Percentiles rank a stretch among this genome's conserved stretches.
These are phyloP conservation scores for Athetis lepigone DNA, from an alignment of 2,888 invertebrate genomes.

Conservation along the genomic window DNA sequence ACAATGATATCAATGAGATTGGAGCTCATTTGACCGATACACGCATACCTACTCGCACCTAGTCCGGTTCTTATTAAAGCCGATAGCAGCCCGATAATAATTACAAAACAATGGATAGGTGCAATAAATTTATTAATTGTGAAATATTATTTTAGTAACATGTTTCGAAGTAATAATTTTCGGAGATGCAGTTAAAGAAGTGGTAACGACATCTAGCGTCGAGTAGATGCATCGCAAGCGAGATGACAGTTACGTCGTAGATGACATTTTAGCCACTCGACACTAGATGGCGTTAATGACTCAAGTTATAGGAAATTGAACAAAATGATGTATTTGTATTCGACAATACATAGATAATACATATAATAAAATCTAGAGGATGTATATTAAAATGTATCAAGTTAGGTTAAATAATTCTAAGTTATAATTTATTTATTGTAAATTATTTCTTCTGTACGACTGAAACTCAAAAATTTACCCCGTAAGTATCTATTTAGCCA, in stretches of 20 bases:
- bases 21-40: conserved; percentile 51
- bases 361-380: too few relatives aligned
- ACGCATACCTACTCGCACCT: conserved; percentile 23
- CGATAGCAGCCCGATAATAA: conserved; percentile 50
- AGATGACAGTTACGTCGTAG: not conserved
- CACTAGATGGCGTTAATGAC: conserved; percentile 71
- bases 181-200: conserved; percentile 12
- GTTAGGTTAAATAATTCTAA: too few relatives aligned
- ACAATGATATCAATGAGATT: conserved; percentile 58
- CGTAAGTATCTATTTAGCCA: too few relatives aligned
- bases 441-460: too few relatives aligned
- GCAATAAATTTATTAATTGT: conserved; percentile 14
- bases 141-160: conserved; percentile 1
- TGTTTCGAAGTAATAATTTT: conserved; percentile 9
- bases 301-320: not conserved
- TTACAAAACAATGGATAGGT: conserved; percentile 17
- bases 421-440: too few relatives aligned
- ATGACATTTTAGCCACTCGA: conserved; percentile 40
- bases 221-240: conserved; percentile 51
- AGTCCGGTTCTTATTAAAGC: conserved; percentile 24
- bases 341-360: too few relatives aligned
- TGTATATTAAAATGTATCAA: too few relatives aligned
- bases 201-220: conserved; percentile 72
- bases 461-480: too few relatives aligned
- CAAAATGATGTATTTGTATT: too few relatives aligned